Evolutionary conservation across 2,113 vertebrate genomes (phyloP), one percentile per base, ranked within the genome.

Genomic region (Scopus umbretta): DNA sequence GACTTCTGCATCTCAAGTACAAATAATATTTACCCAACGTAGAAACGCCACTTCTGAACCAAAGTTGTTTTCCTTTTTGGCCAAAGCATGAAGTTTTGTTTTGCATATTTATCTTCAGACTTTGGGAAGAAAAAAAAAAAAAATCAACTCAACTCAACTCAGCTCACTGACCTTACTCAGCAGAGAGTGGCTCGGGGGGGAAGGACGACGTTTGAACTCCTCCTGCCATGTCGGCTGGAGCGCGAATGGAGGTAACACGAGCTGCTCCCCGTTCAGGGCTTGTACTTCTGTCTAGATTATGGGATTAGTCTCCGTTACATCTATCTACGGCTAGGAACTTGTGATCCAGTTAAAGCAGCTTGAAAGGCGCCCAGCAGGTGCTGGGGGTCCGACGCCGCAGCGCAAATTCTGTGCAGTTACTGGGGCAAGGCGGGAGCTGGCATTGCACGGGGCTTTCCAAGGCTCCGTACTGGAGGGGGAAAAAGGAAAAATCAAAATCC

Each of bases 11-110:
- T 63, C 73, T 83, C 4, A 4, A 97, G 94, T 97, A 97, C 95
- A 97, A 96, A 96, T 92, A 97, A 97, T 97, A 96, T 97, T 97
- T 97, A 96, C 83, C 56, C 82, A 88, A 59, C 2, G 3, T 6
- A 80, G 63, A 93, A 95, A 40, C 1, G 0, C 63, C 84, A 13
- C 90, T 91, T 94, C 85, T 91, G 84, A 87, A 47, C 73, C 3
- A 2, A 55, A 62, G 62, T 43, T 91, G n/a, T 87, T 96, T 94
- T 90, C 12, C 23, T 75, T 85, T 87, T 86, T 73, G 84, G 74
- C 55, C 2, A 2, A 76, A 72, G 55, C 50, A 20, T 21, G 45
- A 75, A 72, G 86, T 62, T 94, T 94, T 92, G 70, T 92, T 97
- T 88, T 62, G 59, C 58, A 26, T 92, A 76, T 90, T 95, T 78